Conservation (phyloP, 2,113 vertebrate genomes). For the Loxodonta africana region DNA sequence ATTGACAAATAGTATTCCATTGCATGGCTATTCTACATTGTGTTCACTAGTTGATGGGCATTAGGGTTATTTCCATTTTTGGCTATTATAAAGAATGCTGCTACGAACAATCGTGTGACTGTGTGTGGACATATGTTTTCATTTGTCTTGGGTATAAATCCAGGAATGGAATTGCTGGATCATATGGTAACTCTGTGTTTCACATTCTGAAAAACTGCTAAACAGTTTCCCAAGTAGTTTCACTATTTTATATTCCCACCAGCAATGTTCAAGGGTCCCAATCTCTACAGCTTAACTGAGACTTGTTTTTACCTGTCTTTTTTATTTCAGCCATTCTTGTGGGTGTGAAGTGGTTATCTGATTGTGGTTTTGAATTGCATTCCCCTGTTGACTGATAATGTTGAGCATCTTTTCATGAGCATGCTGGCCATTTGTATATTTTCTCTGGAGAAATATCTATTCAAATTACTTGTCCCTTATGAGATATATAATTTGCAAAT, state of each 20-base stretch:
- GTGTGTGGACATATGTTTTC: background rate
- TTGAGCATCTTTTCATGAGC: too few species aligned
- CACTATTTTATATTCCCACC: background rate
- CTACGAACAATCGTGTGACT: background rate
- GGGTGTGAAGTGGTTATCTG: too few species aligned
- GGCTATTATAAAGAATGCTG: background rate
- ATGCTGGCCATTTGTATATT: too few species aligned
- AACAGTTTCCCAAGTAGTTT: background rate
- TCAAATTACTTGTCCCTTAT: background rate
- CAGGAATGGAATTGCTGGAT: background rate
- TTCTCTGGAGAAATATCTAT: background rate
- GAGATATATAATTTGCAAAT: constrained; percentile 4
- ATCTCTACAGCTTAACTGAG: background rate
- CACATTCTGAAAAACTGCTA: constrained; percentile 14
- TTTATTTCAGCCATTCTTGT: background rate
- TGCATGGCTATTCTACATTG: background rate
- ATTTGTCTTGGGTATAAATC: background rate
- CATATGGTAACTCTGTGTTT: background rate
- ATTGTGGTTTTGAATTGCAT: too few species aligned
- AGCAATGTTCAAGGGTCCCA: background rate
- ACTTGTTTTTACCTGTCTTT: background rate
- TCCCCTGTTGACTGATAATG: too few species aligned
- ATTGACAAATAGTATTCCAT: background rate
- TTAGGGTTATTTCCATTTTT: background rate
- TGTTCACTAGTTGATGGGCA: background rate